These are phyloP conservation scores for Oryzaephilus surinamensis DNA, from an alignment of 1,140 invertebrate genomes.

Conservation along the genomic window DNA sequence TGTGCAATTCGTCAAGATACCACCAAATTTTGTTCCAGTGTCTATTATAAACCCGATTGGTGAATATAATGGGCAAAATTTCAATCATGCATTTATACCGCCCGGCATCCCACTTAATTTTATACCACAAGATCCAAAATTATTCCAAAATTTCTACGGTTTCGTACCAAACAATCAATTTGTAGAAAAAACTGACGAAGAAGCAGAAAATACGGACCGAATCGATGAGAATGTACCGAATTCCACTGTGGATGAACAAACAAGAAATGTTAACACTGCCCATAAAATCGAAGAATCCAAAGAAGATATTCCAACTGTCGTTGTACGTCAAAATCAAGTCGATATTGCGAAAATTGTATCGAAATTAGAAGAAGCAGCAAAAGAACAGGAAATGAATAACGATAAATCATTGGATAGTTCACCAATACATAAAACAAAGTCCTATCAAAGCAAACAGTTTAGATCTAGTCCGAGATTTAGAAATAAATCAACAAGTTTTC, in stretches of 20 bases:
- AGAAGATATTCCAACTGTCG: constrained; percentile 11
- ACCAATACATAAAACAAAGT: too few species aligned
- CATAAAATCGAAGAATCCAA: constrained; percentile 5
- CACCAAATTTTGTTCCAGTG: constrained; percentile 26
- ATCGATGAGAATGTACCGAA: constrained; percentile 7
- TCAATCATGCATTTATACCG: constrained; percentile 24
- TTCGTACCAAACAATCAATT: constrained; percentile 9
- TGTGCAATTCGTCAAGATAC: constrained; percentile 24
- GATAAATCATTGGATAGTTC: too few species aligned
- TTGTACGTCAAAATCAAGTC: constrained; percentile 16
- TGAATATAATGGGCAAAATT: constrained; percentile 16
- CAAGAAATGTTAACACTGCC: not conserved
- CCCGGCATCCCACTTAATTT: constrained; percentile 26
- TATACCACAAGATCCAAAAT: constrained; percentile 18
- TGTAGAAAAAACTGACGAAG: constrained; percentile 1
- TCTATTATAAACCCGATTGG: constrained; percentile 20
- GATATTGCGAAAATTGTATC: constrained; percentile 34
- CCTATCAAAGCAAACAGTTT: not conserved
- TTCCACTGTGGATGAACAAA: constrained; percentile 7
- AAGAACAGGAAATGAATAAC: constrained; percentile 23
- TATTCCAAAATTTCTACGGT: constrained; percentile 12
- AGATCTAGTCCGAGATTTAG: too few species aligned
- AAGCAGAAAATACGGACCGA: constrained; percentile 3
- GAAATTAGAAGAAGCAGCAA: constrained; percentile 33
- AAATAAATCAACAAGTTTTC: too few species aligned